Evolutionary conservation across 2,113 vertebrate species (phyloP).

Genomic region (Percopsis transmontana): DNA sequence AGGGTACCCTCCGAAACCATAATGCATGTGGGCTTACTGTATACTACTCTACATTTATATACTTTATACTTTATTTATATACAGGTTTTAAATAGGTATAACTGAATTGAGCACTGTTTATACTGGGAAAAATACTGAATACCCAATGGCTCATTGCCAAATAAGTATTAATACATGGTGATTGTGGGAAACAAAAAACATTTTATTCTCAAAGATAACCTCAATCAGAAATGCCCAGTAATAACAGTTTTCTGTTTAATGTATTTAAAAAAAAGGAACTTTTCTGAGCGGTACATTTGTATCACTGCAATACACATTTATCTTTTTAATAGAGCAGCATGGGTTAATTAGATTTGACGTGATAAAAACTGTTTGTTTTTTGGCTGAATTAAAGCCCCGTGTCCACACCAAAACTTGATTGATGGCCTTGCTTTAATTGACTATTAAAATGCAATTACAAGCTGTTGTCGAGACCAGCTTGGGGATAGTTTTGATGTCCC

Average conservation of each 20-base stretch:
- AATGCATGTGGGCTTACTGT: too few species aligned
- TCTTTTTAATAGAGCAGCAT: slow-evolving; percentile 59
- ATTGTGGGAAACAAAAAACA: slow-evolving; percentile 18
- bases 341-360: slow-evolving; percentile 74
- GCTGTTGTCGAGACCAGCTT: slow-evolving; percentile 69
- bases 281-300: background rate
- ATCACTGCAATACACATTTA: background rate
- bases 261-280: slow-evolving; percentile 4
- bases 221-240: background rate
- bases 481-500: slow-evolving; percentile 40
- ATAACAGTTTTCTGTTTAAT: background rate
- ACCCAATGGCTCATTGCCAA: too few species aligned
- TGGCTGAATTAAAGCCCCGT: slow-evolving; percentile 66
- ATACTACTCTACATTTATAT: too few species aligned
- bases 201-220: slow-evolving; percentile 1
- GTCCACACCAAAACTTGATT: slow-evolving; percentile 73
- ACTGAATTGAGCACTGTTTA: too few species aligned
- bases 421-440: slow-evolving; percentile 80
- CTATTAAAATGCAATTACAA: slow-evolving; percentile 84
- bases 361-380: slow-evolving; percentile 69
- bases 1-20: slow-evolving; percentile 6
- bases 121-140: too few species aligned
- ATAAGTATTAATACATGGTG: background rate
- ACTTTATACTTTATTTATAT: too few species aligned
- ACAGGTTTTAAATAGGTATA: too few species aligned